Evolutionary conservation across 2,113 vertebrate genomes (phyloP).

Genomic region (Falco punctatus): DNA sequence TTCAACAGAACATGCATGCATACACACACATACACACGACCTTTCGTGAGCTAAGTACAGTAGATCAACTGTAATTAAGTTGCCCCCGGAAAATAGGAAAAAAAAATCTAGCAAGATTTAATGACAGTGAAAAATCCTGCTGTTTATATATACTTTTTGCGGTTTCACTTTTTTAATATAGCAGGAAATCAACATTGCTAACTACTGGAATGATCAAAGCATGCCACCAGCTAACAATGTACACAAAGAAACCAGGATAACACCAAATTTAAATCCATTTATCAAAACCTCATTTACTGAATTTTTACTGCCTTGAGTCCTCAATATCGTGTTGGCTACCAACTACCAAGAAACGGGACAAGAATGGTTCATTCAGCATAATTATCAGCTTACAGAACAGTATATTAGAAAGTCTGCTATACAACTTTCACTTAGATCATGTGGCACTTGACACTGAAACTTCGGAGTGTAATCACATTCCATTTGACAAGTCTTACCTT

Average conservation of each 20-base stretch:
- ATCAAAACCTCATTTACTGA: neutral
- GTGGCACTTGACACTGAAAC: neutral
- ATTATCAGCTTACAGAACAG: neutral
- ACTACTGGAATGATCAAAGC: neutral
- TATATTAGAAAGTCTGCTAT: neutral
- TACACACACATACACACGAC: neutral
- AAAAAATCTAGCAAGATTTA: neutral
- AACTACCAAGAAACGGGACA: neutral
- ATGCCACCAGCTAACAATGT: neutral
- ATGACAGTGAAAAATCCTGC: neutral
- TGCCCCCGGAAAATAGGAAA: neutral
- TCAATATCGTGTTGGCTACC: neutral
- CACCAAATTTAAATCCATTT: neutral
- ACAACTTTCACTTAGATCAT: neutral
- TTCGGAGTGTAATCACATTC: neutral
- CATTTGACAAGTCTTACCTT: constrained; percentile 83
- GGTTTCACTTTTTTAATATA: neutral
- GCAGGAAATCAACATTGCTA: neutral
- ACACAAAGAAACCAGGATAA: neutral
- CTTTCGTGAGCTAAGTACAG: neutral
- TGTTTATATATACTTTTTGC: neutral
- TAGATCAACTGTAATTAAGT: neutral
- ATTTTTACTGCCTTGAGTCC: neutral
- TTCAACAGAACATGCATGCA: neutral
- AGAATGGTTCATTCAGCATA: neutral